phyloP scores from a whole-genome alignment of 2,888 invertebrate genomes.

The Philonicus albiceps region DNA sequence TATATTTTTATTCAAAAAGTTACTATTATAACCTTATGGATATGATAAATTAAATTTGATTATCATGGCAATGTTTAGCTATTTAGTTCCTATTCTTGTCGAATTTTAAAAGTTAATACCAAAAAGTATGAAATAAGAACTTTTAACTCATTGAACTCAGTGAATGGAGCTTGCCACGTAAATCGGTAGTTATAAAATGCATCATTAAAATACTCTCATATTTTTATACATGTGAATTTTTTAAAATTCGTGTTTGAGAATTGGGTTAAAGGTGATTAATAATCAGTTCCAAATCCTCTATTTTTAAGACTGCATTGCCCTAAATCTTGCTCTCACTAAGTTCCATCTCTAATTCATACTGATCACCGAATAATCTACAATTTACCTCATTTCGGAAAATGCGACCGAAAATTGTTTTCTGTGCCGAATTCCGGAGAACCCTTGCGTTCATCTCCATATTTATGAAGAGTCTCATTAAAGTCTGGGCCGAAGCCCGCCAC shows the following conservation, averaged over 20 bases:
- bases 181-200: too few relatives aligned
- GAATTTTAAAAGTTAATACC: too few relatives aligned
- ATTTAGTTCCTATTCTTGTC: too few relatives aligned
- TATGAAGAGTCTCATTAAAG: constrained; percentile 1
- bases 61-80: too few relatives aligned
- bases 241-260: not conserved
- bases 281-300: not conserved
- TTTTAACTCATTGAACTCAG: too few relatives aligned
- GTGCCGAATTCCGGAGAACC: not conserved
- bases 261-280: not conserved
- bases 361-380: not conserved
- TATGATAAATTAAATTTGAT: too few relatives aligned
- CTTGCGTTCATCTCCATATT: constrained; percentile 7
- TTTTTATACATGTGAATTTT: too few relatives aligned
- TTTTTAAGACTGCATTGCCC: not conserved
- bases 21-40: too few relatives aligned
- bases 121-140: too few relatives aligned
- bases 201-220: too few relatives aligned
- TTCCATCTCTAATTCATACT: not conserved
- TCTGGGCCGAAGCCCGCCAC: not conserved
- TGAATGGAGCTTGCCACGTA: too few relatives aligned
- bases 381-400: not conserved
- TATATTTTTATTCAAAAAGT: too few relatives aligned
- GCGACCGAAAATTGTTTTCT: not conserved
- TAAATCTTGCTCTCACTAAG: not conserved